Percentiles rank a stretch among this genome's conserved stretches.
phyloP scores from a whole-genome alignment of 2,113 vertebrate species.

The Podilymbus podiceps region DNA sequence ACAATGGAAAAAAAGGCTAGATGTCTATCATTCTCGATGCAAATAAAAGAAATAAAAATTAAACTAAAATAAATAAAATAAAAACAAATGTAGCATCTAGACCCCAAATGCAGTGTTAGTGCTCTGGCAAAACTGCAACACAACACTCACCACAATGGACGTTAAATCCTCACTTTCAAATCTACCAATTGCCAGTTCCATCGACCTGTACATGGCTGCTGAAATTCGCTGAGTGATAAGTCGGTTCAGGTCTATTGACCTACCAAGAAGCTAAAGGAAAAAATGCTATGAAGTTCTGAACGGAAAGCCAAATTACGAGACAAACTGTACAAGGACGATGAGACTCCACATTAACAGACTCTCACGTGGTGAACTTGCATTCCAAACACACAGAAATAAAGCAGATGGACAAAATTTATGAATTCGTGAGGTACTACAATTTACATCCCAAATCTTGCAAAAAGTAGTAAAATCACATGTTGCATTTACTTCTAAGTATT shows the following conservation, averaged over 20 bases:
- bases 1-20: background rate
- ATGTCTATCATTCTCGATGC: background rate
- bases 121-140: background rate
- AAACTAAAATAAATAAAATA: background rate
- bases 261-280: conserved; percentile 80
- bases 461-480: background rate
- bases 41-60: background rate
- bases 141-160: conserved; percentile 82
- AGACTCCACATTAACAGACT: background rate
- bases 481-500: background rate
- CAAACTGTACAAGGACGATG: background rate
- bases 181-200: conserved; percentile 85
- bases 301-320: background rate
- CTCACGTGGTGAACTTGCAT: background rate
- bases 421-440: background rate
- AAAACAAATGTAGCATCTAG: background rate
- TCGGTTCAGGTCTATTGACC: conserved; percentile 87
- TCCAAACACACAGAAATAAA: background rate
- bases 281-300: background rate
- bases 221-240: conserved; percentile 88
- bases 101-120: background rate
- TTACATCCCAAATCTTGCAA: background rate
- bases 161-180: conserved; percentile 90
- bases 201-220: conserved; percentile 83
- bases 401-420: background rate